These are phyloP conservation scores for Echinops telfairi DNA, from an alignment of 2,113 vertebrate genomes.

Conservation along the genomic window DNA sequence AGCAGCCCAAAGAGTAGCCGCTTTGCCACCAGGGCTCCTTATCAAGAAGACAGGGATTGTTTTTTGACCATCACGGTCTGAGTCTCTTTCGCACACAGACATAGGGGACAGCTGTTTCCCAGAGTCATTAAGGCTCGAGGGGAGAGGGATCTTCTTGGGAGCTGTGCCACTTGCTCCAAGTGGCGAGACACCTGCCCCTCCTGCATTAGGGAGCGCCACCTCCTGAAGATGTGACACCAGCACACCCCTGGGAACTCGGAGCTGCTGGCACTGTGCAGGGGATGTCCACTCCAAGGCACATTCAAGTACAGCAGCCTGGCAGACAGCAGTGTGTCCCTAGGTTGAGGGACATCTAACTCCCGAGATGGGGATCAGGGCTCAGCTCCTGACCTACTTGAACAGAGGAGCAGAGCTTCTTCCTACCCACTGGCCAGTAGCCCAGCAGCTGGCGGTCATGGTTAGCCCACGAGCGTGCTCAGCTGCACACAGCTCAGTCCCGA, in stretches of 20 bases:
- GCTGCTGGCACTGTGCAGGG: neutral
- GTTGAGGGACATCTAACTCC: neutral
- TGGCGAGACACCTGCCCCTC: neutral
- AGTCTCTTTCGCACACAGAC: neutral
- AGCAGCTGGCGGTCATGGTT: neutral
- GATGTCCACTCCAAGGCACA: fast-evolving
- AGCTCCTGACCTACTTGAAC: neutral
- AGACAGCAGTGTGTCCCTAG: neutral
- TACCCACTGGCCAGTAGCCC: neutral
- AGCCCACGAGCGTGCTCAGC: neutral
- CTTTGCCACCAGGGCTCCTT: too few species aligned
- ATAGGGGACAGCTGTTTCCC: neutral
- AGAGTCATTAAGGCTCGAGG: neutral
- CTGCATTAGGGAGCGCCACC: neutral
- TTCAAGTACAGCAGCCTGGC: neutral
- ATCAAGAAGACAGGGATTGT: neutral
- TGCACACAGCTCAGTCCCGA: neutral
- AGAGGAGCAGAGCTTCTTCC: neutral
- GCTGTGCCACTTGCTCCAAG: neutral
- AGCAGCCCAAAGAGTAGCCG: too few species aligned
- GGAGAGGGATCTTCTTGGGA: neutral
- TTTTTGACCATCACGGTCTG: neutral
- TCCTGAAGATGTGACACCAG: neutral
- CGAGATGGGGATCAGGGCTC: neutral
- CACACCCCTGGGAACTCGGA: neutral